phyloP scores from a whole-genome alignment of 2,113 vertebrate genomes.

The Neodontobutis hainanensis region DNA sequence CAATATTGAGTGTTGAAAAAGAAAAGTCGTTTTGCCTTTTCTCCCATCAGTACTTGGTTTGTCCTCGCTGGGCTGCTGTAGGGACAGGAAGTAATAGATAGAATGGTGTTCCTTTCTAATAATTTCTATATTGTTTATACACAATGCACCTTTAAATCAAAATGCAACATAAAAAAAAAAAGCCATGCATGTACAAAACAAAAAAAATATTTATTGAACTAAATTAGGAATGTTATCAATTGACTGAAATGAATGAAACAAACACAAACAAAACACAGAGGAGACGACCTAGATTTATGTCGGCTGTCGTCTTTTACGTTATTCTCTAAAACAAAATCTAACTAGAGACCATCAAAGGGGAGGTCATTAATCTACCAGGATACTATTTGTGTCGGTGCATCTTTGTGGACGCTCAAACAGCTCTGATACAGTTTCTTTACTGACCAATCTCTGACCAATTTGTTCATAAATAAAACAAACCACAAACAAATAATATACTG shows the following conservation, averaged over 20 bases:
- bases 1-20: too few species aligned
- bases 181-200: constrained; percentile 52
- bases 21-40: too few species aligned
- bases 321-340: constrained; percentile 12
- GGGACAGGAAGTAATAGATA: too few species aligned
- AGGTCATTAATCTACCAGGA: constrained; percentile 9
- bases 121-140: neutral
- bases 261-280: constrained; percentile 7
- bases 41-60: too few species aligned
- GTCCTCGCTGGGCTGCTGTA: too few species aligned
- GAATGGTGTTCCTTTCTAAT: too few species aligned
- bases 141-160: constrained; percentile 6
- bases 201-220: constrained; percentile 63
- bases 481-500: constrained; percentile 16
- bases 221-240: constrained; percentile 61
- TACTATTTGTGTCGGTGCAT: constrained; percentile 27
- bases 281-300: constrained; percentile 11
- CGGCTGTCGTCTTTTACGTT: constrained; percentile 13
- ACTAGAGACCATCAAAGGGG: constrained; percentile 10
- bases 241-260: constrained; percentile 34
- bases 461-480: constrained; percentile 43
- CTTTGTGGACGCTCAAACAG: constrained; percentile 4
- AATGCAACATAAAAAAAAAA: constrained; percentile 15
- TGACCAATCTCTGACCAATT: constrained; percentile 11
- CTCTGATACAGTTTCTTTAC: too few species aligned